Conservation (phyloP, 1,140 invertebrate genomes). For the Pygmarrhopalites habei region DNA sequence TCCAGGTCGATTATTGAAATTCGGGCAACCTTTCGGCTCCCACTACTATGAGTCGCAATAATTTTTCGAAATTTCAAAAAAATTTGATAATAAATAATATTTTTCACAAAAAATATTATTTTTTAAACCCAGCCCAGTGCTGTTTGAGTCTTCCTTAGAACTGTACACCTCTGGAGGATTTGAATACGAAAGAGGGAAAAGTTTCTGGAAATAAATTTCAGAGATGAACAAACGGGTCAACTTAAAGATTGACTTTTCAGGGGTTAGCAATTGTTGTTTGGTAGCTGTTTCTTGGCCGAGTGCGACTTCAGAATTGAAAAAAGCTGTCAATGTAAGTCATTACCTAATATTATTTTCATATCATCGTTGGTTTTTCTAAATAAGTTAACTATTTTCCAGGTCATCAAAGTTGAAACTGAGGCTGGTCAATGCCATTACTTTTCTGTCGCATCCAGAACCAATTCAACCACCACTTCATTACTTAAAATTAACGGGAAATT, state of each 20-base stretch:
- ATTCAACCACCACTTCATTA: not conserved
- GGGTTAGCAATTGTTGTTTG: too few relatives aligned
- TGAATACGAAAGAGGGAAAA: not conserved
- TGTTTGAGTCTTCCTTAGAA: too few relatives aligned
- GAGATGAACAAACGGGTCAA: not conserved
- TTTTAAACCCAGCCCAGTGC: too few relatives aligned
- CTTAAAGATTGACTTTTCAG: not conserved
- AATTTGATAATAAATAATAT: too few relatives aligned
- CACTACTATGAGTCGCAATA: not conserved
- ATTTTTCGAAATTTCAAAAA: too few relatives aligned
- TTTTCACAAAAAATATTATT: too few relatives aligned
- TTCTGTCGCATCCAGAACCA: slow-evolving; percentile 5
- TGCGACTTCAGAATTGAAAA: too few relatives aligned
- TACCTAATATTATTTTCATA: too few relatives aligned
- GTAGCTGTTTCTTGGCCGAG: too few relatives aligned
- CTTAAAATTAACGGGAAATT: slow-evolving; percentile 45
- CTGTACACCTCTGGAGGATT: not conserved
- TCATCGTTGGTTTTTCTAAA: too few relatives aligned
- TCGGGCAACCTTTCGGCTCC: not conserved
- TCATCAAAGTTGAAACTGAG: slow-evolving; percentile 10
- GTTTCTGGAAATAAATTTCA: not conserved
- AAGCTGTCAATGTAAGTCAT: too few relatives aligned
- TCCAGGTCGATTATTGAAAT: not conserved
- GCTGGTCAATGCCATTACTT: slow-evolving; percentile 8
- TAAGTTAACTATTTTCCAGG: too few relatives aligned